Evolutionary conservation across 1,140 invertebrate species (phyloP).

Genomic region (Meteorus sp.): DNA sequence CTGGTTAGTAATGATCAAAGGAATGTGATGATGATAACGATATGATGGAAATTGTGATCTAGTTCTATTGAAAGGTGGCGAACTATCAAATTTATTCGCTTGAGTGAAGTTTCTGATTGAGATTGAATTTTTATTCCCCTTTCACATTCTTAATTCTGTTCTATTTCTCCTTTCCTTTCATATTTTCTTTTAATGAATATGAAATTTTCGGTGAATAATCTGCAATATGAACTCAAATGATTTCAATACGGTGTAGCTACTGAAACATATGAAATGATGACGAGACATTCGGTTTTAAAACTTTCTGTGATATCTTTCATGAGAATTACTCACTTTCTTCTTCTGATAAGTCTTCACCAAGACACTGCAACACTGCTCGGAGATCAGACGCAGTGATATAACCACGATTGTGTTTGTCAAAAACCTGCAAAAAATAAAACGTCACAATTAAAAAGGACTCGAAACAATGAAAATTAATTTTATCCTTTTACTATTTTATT

Average conservation of each 20-base stretch:
- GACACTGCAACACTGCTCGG: slow-evolving; percentile 79
- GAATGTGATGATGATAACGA: neutral
- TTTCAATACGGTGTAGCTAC: no score
- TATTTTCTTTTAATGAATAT: no score
- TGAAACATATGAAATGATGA: neutral
- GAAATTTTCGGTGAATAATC: no score
- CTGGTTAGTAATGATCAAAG: slow-evolving; percentile 10
- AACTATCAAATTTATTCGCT: slow-evolving; percentile 22
- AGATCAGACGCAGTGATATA: slow-evolving; percentile 85
- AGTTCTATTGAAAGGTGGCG: neutral
- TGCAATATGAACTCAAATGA: no score
- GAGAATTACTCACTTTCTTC: slow-evolving; percentile 83
- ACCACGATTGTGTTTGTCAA: slow-evolving; percentile 84
- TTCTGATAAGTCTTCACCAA: slow-evolving; percentile 82
- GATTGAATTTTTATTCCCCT: neutral
- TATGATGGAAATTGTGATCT: neutral
- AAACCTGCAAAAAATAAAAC: slow-evolving; percentile 57
- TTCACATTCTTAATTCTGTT: neutral
- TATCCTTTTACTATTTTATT: no score
- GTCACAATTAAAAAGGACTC: slow-evolving; percentile 4
- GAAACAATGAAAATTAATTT: neutral
- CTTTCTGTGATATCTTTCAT: no score
- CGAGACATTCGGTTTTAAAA: neutral
- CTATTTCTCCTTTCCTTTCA: neutral
- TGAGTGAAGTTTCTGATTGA: neutral